Conservation (phyloP, 1,140 invertebrate genomes). For the Caenorhabditis inopinata region DNA sequence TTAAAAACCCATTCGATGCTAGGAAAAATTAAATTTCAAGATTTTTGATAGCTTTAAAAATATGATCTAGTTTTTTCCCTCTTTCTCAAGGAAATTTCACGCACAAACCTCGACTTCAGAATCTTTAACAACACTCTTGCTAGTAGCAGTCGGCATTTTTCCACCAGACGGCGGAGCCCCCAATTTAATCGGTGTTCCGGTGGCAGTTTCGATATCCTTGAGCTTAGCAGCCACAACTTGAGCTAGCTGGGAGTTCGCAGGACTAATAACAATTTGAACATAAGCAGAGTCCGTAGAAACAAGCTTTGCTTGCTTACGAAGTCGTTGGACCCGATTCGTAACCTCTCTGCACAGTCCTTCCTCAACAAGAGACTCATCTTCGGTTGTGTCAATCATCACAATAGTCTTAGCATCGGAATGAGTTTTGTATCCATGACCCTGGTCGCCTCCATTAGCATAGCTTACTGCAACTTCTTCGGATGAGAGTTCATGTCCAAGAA, state of each 20-base stretch:
- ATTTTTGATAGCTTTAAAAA: too few species aligned
- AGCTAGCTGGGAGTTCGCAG: conserved; percentile 72
- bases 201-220: conserved; percentile 75
- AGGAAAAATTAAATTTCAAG: too few species aligned
- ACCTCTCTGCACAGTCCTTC: conserved; percentile 75
- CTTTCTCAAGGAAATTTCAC: too few species aligned
- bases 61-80: too few species aligned
- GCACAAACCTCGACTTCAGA: conserved; percentile 36
- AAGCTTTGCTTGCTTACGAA: conserved; percentile 85
- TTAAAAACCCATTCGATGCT: too few species aligned
- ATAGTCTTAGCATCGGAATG: conserved; percentile 55
- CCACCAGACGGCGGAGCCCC: conserved; percentile 11
- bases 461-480: conserved; percentile 82
- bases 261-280: conserved; percentile 77
- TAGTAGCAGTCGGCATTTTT: background rate
- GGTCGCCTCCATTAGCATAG: conserved; percentile 69
- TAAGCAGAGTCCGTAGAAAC: conserved; percentile 86
- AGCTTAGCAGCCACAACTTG: conserved; percentile 75
- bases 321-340: conserved; percentile 91
- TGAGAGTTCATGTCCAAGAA: conserved; percentile 78
- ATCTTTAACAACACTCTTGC: conserved; percentile 41
- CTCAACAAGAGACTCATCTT: conserved; percentile 54
- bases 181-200: conserved; percentile 50
- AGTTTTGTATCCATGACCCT: conserved; percentile 68
- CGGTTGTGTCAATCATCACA: conserved; percentile 57